Percentiles rank a stretch among this genome's conserved stretches.
phyloP scores from a whole-genome alignment of 2,888 invertebrate species.

The Prenolepis imparis region DNA sequence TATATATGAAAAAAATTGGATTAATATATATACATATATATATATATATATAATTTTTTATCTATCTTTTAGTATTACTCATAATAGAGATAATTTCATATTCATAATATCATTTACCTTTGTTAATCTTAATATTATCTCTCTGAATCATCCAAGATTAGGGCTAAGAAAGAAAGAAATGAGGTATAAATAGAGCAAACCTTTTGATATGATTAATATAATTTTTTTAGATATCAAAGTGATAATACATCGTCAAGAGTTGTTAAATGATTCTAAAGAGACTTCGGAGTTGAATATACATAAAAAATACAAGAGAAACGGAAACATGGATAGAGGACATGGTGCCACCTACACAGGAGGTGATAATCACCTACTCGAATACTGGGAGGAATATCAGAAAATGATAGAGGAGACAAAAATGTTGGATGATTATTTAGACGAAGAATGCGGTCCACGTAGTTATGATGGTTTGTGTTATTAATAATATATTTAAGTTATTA shows the following conservation, averaged over 20 bases:
- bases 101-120: slow-evolving; percentile 3
- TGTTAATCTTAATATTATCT: slow-evolving; percentile 35
- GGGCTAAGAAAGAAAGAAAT: not conserved
- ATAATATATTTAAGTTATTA: not conserved
- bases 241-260: not conserved
- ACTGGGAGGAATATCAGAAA: slow-evolving; percentile 90
- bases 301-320: slow-evolving; percentile 7
- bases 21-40: not conserved
- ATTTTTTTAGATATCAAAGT: slow-evolving; percentile 54
- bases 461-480: slow-evolving; percentile 80
- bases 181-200: slow-evolving; percentile 24
- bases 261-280: not conserved
- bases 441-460: slow-evolving; percentile 87
- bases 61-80: not conserved
- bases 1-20: no score
- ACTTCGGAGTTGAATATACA: not conserved
- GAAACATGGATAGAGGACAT: slow-evolving; percentile 81
- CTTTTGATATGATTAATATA: slow-evolving; percentile 38
- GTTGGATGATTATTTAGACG: slow-evolving; percentile 88
- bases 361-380: slow-evolving; percentile 88
- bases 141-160: slow-evolving; percentile 35
- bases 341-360: slow-evolving; percentile 79
- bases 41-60: not conserved
- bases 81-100: slow-evolving; percentile 26
- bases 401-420: slow-evolving; percentile 88